These are phyloP conservation scores for Trididemnum clinides DNA, from an alignment of 23 tunicate species.

Conservation along the genomic window DNA sequence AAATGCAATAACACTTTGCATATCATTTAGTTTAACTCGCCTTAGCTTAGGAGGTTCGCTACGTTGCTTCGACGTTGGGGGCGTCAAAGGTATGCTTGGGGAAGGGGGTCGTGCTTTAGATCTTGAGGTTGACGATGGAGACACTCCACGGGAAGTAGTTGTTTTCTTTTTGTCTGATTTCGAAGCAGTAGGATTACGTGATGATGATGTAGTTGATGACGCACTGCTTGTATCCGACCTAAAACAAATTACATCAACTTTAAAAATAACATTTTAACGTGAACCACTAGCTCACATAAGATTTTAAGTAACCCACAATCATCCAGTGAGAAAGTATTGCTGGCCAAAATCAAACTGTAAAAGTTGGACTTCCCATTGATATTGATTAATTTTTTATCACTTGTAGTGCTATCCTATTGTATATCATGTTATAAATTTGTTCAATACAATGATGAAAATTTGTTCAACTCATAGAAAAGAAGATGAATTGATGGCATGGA, in stretches of 20 bases:
- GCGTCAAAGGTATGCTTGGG: background rate
- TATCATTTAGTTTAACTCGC: background rate
- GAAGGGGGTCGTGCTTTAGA: slow-evolving; percentile 6
- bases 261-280: background rate
- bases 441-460: no score
- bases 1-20: background rate
- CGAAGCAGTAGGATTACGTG: background rate
- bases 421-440: no score
- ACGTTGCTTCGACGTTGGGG: background rate
- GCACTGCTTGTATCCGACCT: slow-evolving; percentile 34
- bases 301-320: no score
- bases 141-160: background rate
- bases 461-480: no score
- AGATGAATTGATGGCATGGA: no score
- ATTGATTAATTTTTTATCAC: no score
- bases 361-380: no score
- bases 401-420: no score
- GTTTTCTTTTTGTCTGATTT: background rate
- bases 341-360: no score
- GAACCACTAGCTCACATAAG: background rate
- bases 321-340: no score
- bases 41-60: slow-evolving; percentile 10
- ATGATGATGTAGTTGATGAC: slow-evolving; percentile 14
- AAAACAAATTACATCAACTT: background rate
- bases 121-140: slow-evolving; percentile 6